Conservation (phyloP, 2,888 invertebrate genomes). For the Diaphora mendica region DNA sequence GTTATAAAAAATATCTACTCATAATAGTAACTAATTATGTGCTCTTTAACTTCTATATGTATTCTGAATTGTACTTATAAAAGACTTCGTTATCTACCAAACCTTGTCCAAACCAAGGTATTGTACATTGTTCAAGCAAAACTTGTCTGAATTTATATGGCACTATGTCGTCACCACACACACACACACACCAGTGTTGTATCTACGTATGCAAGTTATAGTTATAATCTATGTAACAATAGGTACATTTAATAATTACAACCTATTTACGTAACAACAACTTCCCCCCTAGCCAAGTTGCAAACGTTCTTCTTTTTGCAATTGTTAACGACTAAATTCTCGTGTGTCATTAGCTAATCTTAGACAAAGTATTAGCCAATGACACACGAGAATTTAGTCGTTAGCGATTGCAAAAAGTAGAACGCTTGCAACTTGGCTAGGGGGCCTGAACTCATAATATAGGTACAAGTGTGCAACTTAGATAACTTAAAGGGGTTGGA, state of each 20-base stretch:
- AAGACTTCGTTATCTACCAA: background rate
- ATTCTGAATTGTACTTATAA: background rate
- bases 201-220: no score
- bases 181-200: no score
- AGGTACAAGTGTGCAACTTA: background rate
- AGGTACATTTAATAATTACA: background rate
- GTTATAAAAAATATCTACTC: background rate
- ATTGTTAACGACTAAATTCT: no score
- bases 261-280: background rate
- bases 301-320: no score
- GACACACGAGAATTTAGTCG: no score
- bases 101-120: background rate
- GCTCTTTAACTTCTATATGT: constrained; percentile 5
- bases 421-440: no score
- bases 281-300: no score
- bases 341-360: no score
- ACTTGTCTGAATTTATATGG: background rate
- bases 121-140: background rate
- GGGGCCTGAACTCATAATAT: background rate
- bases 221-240: background rate
- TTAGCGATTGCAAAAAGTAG: no score
- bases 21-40: constrained; percentile 4
- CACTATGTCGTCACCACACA: background rate
- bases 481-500: background rate
- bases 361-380: no score